A percentile compares a stretch with the other conserved stretches of the same genome.
Conservation (phyloP, 2,797 vertebrate species). For the Bufotes viridis region DNA sequence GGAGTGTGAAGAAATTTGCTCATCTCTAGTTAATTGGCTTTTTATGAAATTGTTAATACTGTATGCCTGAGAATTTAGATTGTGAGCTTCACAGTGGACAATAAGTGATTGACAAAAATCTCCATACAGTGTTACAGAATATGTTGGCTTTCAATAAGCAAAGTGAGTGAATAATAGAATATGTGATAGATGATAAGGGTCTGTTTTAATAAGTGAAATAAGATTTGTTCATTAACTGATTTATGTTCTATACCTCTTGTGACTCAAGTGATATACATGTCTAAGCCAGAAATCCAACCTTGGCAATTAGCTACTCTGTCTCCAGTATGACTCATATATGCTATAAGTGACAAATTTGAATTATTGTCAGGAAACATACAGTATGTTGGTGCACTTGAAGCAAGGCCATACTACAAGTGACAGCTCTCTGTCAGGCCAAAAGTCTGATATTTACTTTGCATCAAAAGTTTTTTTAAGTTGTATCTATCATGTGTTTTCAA, state of each 20-base stretch:
- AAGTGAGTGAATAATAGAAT: not conserved
- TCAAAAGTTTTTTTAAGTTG: no score
- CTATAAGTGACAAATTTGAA: not conserved
- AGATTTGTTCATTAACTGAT: not conserved
- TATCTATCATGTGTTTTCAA: no score
- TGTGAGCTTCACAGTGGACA: no score
- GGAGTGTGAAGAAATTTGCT: no score
- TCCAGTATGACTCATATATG: constrained; percentile 17
- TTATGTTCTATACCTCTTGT: not conserved
- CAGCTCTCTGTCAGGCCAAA: not conserved
- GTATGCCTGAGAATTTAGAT: no score
- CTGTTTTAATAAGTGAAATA: not conserved
- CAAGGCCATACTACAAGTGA: constrained; percentile 11
- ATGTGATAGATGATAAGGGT: not conserved
- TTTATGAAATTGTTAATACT: no score
- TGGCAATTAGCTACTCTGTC: not conserved
- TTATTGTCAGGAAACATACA: constrained; percentile 33
- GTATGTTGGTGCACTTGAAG: not conserved
- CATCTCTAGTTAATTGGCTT: no score
- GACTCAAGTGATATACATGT: not conserved
- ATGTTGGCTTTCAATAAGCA: no score
- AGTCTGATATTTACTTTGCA: not conserved
- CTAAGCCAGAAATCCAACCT: not conserved
- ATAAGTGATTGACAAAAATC: no score
- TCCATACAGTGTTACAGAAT: no score